Conservation (phyloP, 2,797 vertebrate genomes). For the Catharus ustulatus region DNA sequence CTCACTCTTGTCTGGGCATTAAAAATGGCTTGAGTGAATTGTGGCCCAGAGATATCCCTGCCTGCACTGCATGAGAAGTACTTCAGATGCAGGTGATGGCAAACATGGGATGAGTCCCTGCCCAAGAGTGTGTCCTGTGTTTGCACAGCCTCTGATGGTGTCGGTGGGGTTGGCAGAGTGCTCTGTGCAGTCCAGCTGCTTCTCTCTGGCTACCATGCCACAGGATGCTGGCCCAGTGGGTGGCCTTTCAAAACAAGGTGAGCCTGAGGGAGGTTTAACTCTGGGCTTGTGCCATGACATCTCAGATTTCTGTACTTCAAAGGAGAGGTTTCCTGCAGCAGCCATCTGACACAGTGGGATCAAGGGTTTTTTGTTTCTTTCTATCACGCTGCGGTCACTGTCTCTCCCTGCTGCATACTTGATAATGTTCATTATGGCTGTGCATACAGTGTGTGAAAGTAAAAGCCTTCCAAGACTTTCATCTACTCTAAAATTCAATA, state of each 20-base stretch:
- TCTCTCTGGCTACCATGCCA: background rate
- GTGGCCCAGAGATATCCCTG: background rate
- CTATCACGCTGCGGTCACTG: background rate
- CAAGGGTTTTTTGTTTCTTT: background rate
- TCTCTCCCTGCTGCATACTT: background rate
- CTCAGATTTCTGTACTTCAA: background rate
- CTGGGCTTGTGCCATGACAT: background rate
- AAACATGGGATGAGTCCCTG: background rate
- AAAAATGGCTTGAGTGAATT: background rate
- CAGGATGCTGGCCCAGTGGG: background rate
- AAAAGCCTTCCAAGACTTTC: background rate
- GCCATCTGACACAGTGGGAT: background rate
- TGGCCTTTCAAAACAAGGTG: background rate
- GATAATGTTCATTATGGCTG: background rate
- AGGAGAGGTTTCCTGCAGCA: background rate
- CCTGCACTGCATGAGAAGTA: background rate
- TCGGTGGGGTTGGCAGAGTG: background rate
- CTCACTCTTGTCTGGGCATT: rapidly evolving
- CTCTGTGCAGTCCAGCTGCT: background rate
- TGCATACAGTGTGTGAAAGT: background rate
- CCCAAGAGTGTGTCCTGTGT: background rate
- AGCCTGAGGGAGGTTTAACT: background rate
- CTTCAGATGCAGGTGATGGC: background rate
- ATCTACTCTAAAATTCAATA: background rate
- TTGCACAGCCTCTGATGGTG: background rate